Base-by-base conservation (phyloP, 2,888 invertebrate species). In the Agelastica alni region DNA sequence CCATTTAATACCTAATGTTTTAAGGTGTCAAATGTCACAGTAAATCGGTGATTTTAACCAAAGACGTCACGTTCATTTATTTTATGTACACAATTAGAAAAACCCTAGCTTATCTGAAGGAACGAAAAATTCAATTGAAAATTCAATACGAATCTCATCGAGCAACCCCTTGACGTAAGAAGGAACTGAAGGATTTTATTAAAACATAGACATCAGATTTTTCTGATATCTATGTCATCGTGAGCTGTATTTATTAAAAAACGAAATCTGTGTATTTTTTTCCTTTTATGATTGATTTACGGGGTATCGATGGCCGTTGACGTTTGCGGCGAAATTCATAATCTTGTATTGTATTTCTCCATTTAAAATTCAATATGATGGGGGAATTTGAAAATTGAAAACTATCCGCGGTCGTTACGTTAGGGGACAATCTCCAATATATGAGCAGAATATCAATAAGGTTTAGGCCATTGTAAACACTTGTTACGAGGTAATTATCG, bases 241-340 rank as follows among this genome's bases (percentile, higher is more conserved):
- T 57, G 47, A 53, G 62, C 60, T 59, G 61, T 61, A 61, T 66
- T 70, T 72, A 74, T 74, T 71, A 72, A 72, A 60, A 61, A 69
- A 59, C 64, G 65, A 67, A 71, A 69, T 56, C 56, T 31, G 51
- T 51, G 45, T 41, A 34, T 48, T 51, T 42, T 49, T 32, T n/a
- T n/a, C n/a, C 43, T 14, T 30, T 52, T 45, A 51, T 67, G 66
- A 67, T 69, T 69, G 72, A 75, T 75, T 72, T 73, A 74, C 70
- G 67, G 66, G 65, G 70, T 71, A 71, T 72, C 72, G 71, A 71
- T 71, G 70, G 70, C 72, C 72, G 69, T 73, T 70, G 67, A 70
- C 74, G 71, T 68, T 72, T 70, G 67, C 60, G 69, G 70, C 63
- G 64, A 70, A 70, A 71, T 72, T 73, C 71, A 74, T 73, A 73